Percentiles rank a stretch among this genome's conserved stretches.
Evolutionary conservation across 1,140 invertebrate species (phyloP).

Genomic region (Zaprionus tsacasi): DNA sequence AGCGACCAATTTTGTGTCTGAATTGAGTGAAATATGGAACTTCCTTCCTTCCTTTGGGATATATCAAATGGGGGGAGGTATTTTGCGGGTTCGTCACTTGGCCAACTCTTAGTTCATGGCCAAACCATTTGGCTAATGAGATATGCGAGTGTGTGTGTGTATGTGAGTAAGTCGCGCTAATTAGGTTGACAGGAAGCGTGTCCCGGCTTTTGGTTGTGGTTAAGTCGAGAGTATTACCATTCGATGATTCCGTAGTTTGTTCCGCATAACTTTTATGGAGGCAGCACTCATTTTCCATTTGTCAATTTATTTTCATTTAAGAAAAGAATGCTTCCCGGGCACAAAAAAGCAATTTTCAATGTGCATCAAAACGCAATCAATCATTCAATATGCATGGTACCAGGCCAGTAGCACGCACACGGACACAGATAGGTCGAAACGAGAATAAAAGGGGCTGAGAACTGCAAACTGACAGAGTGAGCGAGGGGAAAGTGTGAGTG

Average conservation of each 20-base stretch:
- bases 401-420: constrained; percentile 7
- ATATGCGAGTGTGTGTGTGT: constrained; percentile 3
- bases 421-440: constrained; percentile 1
- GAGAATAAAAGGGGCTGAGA: background rate
- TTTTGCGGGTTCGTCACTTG: constrained; percentile 23
- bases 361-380: constrained; percentile 72
- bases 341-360: constrained; percentile 55
- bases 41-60: constrained; percentile 4
- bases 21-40: constrained; percentile 5
- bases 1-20: constrained; percentile 4
- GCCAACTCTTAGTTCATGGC: constrained; percentile 14
- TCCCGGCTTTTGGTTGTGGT: constrained; percentile 25
- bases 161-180: constrained; percentile 11
- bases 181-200: constrained; percentile 35
- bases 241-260: background rate
- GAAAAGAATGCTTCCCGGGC: background rate
- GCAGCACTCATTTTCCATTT: constrained; percentile 1
- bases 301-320: background rate
- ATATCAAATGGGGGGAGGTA: constrained; percentile 32
- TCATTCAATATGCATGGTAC: constrained; percentile 67
- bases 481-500: background rate
- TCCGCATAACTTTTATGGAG: background rate
- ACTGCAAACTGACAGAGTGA: no score
- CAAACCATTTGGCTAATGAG: constrained; percentile 50
- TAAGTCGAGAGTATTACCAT: background rate